Conservation (phyloP, 2,113 vertebrate species). For the Odontophorus gujanensis region DNA sequence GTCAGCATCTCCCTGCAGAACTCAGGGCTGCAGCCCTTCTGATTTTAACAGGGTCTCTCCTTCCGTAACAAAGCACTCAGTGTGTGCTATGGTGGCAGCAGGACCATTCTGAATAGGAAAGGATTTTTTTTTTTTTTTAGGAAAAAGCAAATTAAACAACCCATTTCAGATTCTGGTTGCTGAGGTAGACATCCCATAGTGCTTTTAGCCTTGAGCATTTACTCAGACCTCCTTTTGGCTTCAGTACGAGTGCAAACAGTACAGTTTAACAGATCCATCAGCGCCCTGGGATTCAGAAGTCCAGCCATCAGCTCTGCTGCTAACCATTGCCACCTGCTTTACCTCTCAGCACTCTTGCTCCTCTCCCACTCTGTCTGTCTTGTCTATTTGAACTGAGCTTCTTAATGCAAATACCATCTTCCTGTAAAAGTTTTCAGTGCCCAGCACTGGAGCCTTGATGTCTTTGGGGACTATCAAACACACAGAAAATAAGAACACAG, state of each 20-base stretch:
- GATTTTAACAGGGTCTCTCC: conserved; percentile 7
- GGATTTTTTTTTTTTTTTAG: too few relatives aligned
- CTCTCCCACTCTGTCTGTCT: conserved; percentile 39
- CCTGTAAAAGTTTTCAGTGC: neutral
- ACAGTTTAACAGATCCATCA: conserved; percentile 6
- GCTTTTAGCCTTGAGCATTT: conserved; percentile 47
- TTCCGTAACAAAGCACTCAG: neutral
- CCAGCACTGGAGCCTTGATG: neutral
- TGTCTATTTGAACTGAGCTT: neutral
- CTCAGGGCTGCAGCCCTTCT: neutral
- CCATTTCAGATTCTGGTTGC: conserved; percentile 12
- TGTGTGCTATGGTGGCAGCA: neutral
- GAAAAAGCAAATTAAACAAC: too few relatives aligned
- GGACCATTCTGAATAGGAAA: neutral
- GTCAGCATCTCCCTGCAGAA: neutral
- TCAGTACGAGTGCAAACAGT: neutral
- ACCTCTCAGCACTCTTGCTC: conserved; percentile 40
- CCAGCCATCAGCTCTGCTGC: neutral
- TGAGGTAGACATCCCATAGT: conserved; percentile 6
- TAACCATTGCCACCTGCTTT: conserved; percentile 44
- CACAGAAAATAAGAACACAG: neutral
- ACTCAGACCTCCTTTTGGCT: conserved; percentile 47
- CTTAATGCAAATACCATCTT: conserved; percentile 49
- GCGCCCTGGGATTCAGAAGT: neutral
- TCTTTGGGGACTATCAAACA: neutral